Evolutionary conservation across 2,888 invertebrate genomes (phyloP), one percentile per base, ranked within the genome.

Genomic region (Andricus quercusramuli): DNA sequence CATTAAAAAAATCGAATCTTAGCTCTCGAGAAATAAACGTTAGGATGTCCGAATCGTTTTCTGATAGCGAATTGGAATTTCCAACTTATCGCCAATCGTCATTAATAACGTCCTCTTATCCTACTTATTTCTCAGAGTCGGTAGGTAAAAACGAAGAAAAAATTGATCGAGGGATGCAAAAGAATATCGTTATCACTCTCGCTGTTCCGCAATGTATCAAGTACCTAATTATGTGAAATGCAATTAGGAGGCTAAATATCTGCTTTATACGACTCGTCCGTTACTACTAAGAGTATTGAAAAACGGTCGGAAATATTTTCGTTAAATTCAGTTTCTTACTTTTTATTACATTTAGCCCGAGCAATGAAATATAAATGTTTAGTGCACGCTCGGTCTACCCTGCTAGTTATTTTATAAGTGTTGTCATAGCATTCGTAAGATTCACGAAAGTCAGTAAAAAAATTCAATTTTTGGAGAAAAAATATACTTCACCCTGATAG

Each of bases 321-420:
- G 29, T 51, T 74, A 29, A 70, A 47, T 29, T 29, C n/a, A 44
- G 8, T 44, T 68, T 13, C 22, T 44, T 44, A 13, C 22, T 44
- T 22, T 44, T 44, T 13, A 22, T 20, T 70, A 37, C 9, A 32
- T 51, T 74, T 32, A 29, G 51, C 56, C 70, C 32, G 51, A 74
- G 51, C 51, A 25, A 74, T 29, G 32, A 74, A 74, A 56, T 74
- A 41, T 22, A 41, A 41, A 56, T 74, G 56, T 56, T 74, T 29
- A 74, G 56, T 74, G 51, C 70, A 51, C 70, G 29, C 17, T 29
- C n/a, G 25, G 20, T 32, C 70, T 74, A 74, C 70, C 70, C 70
- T 74, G 56, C 56, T 32, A 56, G 47, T 74, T 74, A 74, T 74
- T 29, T 74, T 56, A 70, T 56, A 29, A 51, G 70, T 74, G 2